Conservation (phyloP, 2,113 vertebrate genomes). For the Pyrgilauda ruficollis region DNA sequence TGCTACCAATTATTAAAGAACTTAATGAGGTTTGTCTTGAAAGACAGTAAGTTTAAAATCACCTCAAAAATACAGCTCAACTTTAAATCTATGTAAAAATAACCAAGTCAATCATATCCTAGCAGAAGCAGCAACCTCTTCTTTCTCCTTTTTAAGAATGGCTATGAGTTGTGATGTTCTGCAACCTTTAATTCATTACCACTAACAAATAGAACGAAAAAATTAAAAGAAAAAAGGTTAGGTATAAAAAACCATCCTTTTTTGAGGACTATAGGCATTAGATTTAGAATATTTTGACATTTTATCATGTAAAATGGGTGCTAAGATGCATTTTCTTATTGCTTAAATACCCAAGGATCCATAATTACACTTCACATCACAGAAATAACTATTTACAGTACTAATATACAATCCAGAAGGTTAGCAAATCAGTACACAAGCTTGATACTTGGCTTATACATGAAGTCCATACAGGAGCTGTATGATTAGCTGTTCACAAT, state of each 20-base stretch:
- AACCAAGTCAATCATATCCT: not conserved
- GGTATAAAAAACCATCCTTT: not conserved
- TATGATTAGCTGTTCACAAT: not conserved
- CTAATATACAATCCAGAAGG: not conserved
- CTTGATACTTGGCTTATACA: not conserved
- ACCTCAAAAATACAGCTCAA: not conserved
- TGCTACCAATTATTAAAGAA: not conserved
- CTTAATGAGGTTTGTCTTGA: not conserved
- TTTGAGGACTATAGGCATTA: not conserved
- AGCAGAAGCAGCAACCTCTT: not conserved
- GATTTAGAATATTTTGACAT: not conserved
- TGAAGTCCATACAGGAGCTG: not conserved
- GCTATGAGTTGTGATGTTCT: not conserved
- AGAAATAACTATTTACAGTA: not conserved
- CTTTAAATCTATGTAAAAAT: not conserved
- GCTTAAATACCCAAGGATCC: not conserved
- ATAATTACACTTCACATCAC: not conserved
- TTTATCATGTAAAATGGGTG: not conserved
- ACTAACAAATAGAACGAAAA: not conserved
- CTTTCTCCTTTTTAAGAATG: not conserved
- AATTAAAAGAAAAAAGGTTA: fast-evolving
- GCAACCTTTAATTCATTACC: not conserved
- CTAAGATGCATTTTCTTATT: not conserved
- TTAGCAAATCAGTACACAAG: not conserved
- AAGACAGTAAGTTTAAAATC: not conserved